Conservation (phyloP, 30 jellyfish, hydroid and myxozoan species). For the Rhopilema esculentum region DNA sequence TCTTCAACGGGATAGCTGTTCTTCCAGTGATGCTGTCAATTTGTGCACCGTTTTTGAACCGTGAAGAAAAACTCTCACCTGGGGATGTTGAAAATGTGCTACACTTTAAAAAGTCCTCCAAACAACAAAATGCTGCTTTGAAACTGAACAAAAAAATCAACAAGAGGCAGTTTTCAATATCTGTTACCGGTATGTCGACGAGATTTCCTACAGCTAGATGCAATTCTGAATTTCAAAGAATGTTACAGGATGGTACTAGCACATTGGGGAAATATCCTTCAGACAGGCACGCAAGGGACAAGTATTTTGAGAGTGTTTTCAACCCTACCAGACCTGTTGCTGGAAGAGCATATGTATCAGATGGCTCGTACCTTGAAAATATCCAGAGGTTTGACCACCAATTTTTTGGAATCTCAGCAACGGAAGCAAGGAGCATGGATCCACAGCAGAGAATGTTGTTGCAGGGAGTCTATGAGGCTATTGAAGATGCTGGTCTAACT, state of each 20-base stretch:
- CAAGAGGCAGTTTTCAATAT: not conserved
- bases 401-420: slow-evolving; percentile 70
- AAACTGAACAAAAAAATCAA: not conserved
- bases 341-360: slow-evolving; percentile 55
- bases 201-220: slow-evolving; percentile 59
- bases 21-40: slow-evolving; percentile 68
- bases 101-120: not conserved
- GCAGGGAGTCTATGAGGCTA: slow-evolving; percentile 69
- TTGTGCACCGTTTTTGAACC: slow-evolving; percentile 13
- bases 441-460: slow-evolving; percentile 74
- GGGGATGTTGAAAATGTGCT: not conserved
- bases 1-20: slow-evolving; percentile 60
- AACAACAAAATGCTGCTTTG: not conserved
- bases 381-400: slow-evolving; percentile 60
- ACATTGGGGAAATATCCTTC: slow-evolving; percentile 65
- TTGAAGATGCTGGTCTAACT: slow-evolving; percentile 74
- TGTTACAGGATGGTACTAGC: slow-evolving; percentile 32
- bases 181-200: slow-evolving; percentile 66
- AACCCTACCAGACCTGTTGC: slow-evolving; percentile 71
- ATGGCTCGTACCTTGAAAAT: slow-evolving; percentile 69
- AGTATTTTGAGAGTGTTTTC: slow-evolving; percentile 47
- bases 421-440: slow-evolving; percentile 80
- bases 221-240: slow-evolving; percentile 43
- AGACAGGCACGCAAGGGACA: slow-evolving; percentile 52
- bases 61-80: not conserved